Percentiles rank a stretch among this genome's conserved stretches.
Evolutionary conservation across 2,113 vertebrate genomes (phyloP).

Genomic region (Hippocampus comes): DNA sequence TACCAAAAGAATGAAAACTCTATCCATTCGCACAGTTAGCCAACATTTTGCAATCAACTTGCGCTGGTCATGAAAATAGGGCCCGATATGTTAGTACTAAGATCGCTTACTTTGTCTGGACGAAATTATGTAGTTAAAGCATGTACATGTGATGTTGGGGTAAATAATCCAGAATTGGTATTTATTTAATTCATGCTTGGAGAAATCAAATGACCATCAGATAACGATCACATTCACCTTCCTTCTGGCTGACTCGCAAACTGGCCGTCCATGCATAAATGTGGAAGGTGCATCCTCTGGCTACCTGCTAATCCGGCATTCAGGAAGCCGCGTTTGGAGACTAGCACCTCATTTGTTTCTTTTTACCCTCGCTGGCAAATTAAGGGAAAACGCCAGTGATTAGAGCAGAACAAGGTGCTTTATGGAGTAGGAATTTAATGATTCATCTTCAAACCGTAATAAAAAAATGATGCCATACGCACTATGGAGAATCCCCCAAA

Average conservation of each 20-base stretch:
- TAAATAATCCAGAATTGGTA: conserved; percentile 29
- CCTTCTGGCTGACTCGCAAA: conserved; percentile 67
- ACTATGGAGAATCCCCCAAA: conserved; percentile 59
- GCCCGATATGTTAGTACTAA: no score
- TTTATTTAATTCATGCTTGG: conserved; percentile 64
- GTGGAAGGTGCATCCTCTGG: conserved; percentile 50
- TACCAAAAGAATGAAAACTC: no score
- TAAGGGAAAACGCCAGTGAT: conserved; percentile 38
- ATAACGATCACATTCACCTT: conserved; percentile 72
- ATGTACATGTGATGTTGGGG: not conserved
- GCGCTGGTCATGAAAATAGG: no score
- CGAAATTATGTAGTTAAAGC: conserved; percentile 13
- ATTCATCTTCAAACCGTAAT: conserved; percentile 53
- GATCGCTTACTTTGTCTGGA: not conserved
- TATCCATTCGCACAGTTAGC: no score
- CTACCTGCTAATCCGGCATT: conserved; percentile 49
- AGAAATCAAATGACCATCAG: conserved; percentile 50
- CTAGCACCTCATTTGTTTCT: conserved; percentile 20
- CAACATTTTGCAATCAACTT: no score
- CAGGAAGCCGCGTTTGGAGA: conserved; percentile 11
- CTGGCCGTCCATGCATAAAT: conserved; percentile 49
- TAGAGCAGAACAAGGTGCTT: conserved; percentile 17
- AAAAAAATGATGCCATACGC: conserved; percentile 53
- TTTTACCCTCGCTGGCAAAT: conserved; percentile 28
- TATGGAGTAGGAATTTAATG: conserved; percentile 39